A percentile compares a stretch with the other conserved stretches of the same genome.
phyloP scores from a whole-genome alignment of 1,140 invertebrate species.

The Monochamus saltuarius region DNA sequence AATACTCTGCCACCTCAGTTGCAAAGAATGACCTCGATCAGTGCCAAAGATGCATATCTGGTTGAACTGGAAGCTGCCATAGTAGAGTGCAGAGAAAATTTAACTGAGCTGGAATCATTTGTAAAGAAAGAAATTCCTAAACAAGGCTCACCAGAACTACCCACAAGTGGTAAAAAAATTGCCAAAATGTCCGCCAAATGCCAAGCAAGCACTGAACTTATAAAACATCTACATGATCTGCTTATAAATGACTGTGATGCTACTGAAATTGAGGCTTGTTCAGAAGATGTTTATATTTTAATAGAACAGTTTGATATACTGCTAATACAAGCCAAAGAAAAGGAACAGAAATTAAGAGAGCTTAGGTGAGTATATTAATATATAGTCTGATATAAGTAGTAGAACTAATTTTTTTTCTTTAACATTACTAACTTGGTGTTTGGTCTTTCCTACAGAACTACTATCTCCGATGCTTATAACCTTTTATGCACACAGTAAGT shows the following conservation, averaged over 20 bases:
- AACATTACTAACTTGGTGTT: constrained; percentile 42
- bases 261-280: constrained; percentile 64
- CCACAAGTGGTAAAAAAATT: constrained; percentile 57
- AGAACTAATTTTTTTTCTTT: constrained; percentile 16
- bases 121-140: constrained; percentile 57
- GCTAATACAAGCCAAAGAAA: constrained; percentile 67
- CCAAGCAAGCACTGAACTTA: constrained; percentile 72
- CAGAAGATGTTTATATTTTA: constrained; percentile 66
- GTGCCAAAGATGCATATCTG: constrained; percentile 76
- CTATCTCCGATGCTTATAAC: constrained; percentile 62
- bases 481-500: constrained; percentile 71
- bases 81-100: constrained; percentile 59
- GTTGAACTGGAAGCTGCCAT: constrained; percentile 71
- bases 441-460: constrained; percentile 57
- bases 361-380: constrained; percentile 59
- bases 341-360: constrained; percentile 72
- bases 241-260: constrained; percentile 73
- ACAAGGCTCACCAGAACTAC: constrained; percentile 56
- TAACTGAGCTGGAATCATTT: constrained; percentile 59
- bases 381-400: background rate
- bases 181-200: constrained; percentile 68
- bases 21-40: constrained; percentile 63
- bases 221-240: constrained; percentile 74
- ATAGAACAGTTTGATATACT: constrained; percentile 68
- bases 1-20: constrained; percentile 65